A percentile compares a stretch with the other conserved stretches of the same genome.
phyloP scores from a whole-genome alignment of 1,140 invertebrate genomes.

The Cyrtorhinus lividipennis region DNA sequence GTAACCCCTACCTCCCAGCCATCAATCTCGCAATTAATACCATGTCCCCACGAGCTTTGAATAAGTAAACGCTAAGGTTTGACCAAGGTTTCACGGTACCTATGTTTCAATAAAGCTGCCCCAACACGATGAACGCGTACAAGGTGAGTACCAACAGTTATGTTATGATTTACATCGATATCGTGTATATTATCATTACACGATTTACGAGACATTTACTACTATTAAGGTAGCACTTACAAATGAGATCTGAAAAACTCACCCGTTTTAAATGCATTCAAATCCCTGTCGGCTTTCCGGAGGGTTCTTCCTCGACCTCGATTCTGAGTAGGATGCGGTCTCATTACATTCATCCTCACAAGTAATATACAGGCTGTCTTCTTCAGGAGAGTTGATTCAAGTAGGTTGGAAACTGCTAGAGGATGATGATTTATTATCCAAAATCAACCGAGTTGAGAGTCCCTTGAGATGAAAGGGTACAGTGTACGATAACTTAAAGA shows the following conservation, averaged over 20 bases:
- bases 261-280: background rate
- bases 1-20: too few species aligned
- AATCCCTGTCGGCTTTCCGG: background rate
- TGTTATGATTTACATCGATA: background rate
- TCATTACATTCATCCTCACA: conserved; percentile 1
- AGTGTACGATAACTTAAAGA: too few species aligned
- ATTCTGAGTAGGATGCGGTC: background rate
- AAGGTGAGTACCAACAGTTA: background rate
- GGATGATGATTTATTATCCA: too few species aligned
- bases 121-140: background rate
- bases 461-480: too few species aligned
- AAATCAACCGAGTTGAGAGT: too few species aligned
- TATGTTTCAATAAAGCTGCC: background rate
- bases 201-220: background rate
- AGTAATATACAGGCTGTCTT: too few species aligned
- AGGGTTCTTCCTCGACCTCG: background rate
- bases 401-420: too few species aligned
- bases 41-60: too few species aligned
- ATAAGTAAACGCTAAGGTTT: too few species aligned
- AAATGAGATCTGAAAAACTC: background rate
- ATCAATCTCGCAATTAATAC: too few species aligned
- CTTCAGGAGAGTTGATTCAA: too few species aligned
- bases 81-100: background rate
- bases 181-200: background rate
- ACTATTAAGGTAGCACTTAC: background rate